These are phyloP conservation scores for Busseola fusca DNA, from an alignment of 2,888 invertebrate species.

Conservation along the genomic window DNA sequence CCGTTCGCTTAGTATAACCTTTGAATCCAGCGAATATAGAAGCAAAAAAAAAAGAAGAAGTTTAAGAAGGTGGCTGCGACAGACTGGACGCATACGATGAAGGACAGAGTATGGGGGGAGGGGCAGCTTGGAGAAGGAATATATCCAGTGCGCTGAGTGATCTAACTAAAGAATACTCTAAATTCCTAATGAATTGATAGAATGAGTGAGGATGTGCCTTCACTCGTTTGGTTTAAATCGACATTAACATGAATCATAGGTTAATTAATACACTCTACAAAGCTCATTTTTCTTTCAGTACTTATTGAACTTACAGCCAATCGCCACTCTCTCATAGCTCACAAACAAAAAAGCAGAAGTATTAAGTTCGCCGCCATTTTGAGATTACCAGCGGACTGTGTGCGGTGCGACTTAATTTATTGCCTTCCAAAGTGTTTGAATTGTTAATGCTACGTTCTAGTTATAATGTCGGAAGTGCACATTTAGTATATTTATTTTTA, in stretches of 20 bases:
- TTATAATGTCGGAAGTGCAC: constrained; percentile 68
- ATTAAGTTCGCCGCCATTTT: constrained; percentile 82
- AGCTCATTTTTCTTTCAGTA: not conserved
- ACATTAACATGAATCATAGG: not conserved
- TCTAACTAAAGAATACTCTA: too few species aligned
- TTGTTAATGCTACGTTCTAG: constrained; percentile 81
- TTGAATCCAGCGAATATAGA: too few species aligned
- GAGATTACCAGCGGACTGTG: constrained; percentile 79
- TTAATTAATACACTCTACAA: not conserved
- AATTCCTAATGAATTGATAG: too few species aligned
- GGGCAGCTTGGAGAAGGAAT: too few species aligned
- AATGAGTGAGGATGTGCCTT: too few species aligned
- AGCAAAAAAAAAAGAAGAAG: too few species aligned
- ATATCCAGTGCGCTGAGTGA: too few species aligned
- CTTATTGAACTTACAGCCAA: not conserved
- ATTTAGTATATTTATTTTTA: constrained; percentile 66
- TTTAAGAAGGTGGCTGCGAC: too few species aligned
- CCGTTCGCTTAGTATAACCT: too few species aligned
- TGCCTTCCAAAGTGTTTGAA: constrained; percentile 85
- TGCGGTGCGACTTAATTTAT: constrained; percentile 82
- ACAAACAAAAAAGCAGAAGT: constrained; percentile 70
- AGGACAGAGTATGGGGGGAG: too few species aligned
- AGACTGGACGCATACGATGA: too few species aligned
- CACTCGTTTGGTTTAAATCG: too few species aligned
- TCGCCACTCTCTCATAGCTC: constrained; percentile 59